Evolutionary conservation across 2,113 vertebrate genomes (phyloP), one percentile per base, ranked within the genome.

Genomic region (Hymenochirus boettgeri): DNA sequence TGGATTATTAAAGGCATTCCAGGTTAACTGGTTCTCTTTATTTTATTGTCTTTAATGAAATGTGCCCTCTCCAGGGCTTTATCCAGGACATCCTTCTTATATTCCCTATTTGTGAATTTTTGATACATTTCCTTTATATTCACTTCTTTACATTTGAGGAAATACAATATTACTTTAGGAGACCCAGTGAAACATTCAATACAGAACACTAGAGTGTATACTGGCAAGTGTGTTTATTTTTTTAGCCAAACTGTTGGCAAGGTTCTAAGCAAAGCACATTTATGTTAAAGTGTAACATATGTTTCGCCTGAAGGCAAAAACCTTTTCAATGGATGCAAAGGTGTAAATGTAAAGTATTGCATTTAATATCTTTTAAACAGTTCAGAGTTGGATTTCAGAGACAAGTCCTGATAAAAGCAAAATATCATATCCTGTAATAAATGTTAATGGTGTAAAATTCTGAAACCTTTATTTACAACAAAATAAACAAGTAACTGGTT

Each of bases 231-330:
- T 15, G 59, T 37, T 52, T 25, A 15, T n/a, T 48, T 48, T 39
- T 22, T 62, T 29, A 35, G 22, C 31, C 60, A 48, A 17, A 25
- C 25, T 61, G 58, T 61, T 61, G 48, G 25, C 5, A n/a, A 29
- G 13, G 53, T 29, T 24, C 12, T 35, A 25, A 55, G 37, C 53
- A n/a, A 55, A 17, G 15, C 26, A 56, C 15, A 42, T 54, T 56
- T 65, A 18, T 21, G 55, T 56, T 65, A 65, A 65, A 27, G 47
- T 35, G 24, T 37, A 65, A 39, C 62, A 65, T 56, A 65, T 65
- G 62, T 47, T 65, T 11, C 26, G 55, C 62, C 62, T 65, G 25
- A 56, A 65, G 62, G 62, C 52, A 65, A 65, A 64, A 65, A 24
- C 15, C 52, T 21, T 65, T 46, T 46, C 46, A 65, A 56, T 56